phyloP scores from a whole-genome alignment of 2,797 vertebrate genomes.

The Karalla daura region DNA sequence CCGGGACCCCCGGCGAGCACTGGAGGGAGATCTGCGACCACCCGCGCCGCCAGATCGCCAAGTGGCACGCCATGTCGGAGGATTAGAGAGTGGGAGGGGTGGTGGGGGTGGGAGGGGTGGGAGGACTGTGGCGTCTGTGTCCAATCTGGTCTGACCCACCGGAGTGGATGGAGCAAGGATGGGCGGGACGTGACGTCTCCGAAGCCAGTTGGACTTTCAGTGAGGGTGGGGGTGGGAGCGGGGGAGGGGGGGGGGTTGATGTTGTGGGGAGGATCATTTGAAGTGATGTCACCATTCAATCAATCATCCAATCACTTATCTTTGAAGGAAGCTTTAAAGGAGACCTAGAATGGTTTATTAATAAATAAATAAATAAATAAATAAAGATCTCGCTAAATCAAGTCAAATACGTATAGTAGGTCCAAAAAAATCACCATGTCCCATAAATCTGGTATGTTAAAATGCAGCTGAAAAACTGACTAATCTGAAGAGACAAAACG shows the following conservation, averaged over 20 bases:
- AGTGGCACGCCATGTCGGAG: constrained; percentile 94
- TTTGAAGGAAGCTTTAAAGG: constrained; percentile 72
- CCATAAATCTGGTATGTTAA: no score
- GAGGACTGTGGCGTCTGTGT: constrained; percentile 21
- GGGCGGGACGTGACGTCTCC: constrained; percentile 27
- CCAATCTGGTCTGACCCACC: constrained; percentile 19
- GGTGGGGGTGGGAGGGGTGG: constrained; percentile 1
- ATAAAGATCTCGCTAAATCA: no score
- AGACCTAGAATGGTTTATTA: no score
- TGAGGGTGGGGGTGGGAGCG: constrained; percentile 28
- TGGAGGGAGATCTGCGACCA: constrained; percentile 99
- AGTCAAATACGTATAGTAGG: no score
- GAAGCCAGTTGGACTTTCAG: constrained; percentile 68
- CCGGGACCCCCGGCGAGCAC: constrained; percentile 93
- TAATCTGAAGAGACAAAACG: no score
- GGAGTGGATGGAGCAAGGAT: constrained; percentile 22
- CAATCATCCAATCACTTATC: constrained; percentile 64
- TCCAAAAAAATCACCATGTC: no score
- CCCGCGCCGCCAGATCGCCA: constrained; percentile 96
- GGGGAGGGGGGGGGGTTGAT: constrained; percentile 26
- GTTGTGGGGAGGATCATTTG: constrained; percentile 46
- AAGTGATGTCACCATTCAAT: constrained; percentile 73
- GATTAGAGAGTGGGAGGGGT: constrained; percentile 81
- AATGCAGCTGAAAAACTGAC: no score
- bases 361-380: no score